A percentile compares a stretch with the other conserved stretches of the same genome.
Evolutionary conservation across 2,888 invertebrate species (phyloP).

Genomic region (Caenorhabditis drosophilae): DNA sequence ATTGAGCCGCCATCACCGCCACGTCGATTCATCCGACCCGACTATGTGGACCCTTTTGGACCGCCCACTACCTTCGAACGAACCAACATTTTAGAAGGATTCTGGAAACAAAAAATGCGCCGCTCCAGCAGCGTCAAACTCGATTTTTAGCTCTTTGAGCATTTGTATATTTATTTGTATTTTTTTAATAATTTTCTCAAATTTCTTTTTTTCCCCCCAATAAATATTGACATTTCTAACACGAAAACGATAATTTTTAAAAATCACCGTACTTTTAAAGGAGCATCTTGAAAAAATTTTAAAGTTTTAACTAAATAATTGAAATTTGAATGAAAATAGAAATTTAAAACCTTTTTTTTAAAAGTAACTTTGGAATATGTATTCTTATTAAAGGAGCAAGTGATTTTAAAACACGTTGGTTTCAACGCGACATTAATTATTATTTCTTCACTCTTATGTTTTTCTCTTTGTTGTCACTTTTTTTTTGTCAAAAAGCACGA

Average conservation of each 20-base stretch:
- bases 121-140: conserved; percentile 42
- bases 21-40: conserved; percentile 41
- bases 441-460: no score
- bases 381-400: no score
- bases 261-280: background rate
- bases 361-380: no score
- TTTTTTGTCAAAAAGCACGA: no score
- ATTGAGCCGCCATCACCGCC: conserved; percentile 21
- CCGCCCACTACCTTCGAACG: conserved; percentile 51
- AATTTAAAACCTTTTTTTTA: no score
- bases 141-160: conserved; percentile 36
- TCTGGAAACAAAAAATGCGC: conserved; percentile 52
- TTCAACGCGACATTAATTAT: no score
- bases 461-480: no score
- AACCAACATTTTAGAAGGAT: conserved; percentile 52
- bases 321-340: no score
- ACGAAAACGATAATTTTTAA: no score
- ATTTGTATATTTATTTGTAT: conserved; percentile 1
- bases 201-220: background rate
- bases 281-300: background rate
- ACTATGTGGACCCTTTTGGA: conserved; percentile 55
- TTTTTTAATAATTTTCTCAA: background rate
- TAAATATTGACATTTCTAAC: background rate
- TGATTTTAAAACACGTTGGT: no score
- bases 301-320: background rate